phyloP scores from a whole-genome alignment of 2,888 invertebrate genomes.

The Exephanes ischioxanthus region DNA sequence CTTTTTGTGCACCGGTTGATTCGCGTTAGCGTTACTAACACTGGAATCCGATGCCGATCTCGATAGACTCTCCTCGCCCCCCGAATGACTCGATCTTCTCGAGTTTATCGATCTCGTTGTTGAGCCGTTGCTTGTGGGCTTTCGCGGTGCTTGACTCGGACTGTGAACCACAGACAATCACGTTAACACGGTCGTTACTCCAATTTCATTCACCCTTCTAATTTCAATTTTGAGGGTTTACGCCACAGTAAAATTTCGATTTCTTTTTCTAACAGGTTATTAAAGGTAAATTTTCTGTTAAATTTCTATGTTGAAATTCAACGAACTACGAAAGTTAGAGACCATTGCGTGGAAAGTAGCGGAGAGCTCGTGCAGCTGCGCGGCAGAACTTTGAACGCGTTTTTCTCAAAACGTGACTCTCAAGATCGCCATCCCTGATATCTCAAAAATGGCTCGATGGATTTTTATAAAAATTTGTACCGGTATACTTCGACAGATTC shows the following conservation, averaged over 20 bases:
- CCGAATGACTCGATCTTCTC: slow-evolving; percentile 85
- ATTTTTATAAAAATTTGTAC: too few species aligned
- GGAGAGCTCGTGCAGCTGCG: too few species aligned
- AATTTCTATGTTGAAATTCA: too few species aligned
- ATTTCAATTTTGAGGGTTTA: too few species aligned
- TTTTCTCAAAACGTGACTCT: too few species aligned
- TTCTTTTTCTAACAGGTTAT: neutral
- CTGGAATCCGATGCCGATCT: slow-evolving; percentile 97
- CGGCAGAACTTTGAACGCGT: too few species aligned
- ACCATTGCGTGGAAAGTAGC: too few species aligned
- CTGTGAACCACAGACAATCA: slow-evolving; percentile 78
- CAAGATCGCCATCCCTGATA: too few species aligned
- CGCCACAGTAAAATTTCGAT: neutral
- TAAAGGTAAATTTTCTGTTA: too few species aligned
- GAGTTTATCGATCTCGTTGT: slow-evolving; percentile 83
- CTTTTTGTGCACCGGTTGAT: slow-evolving; percentile 86
- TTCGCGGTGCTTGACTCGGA: slow-evolving; percentile 83
- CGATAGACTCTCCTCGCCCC: slow-evolving; percentile 94
- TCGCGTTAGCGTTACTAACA: slow-evolving; percentile 89
- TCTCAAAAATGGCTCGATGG: too few species aligned
- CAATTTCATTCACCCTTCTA: neutral
- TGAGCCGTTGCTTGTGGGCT: slow-evolving; percentile 84
- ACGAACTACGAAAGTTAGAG: too few species aligned
- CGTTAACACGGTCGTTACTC: slow-evolving; percentile 2
- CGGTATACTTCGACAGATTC: too few species aligned